These are phyloP conservation scores for Mesitornis unicolor DNA, from an alignment of 2,113 vertebrate species.

Conservation along the genomic window DNA sequence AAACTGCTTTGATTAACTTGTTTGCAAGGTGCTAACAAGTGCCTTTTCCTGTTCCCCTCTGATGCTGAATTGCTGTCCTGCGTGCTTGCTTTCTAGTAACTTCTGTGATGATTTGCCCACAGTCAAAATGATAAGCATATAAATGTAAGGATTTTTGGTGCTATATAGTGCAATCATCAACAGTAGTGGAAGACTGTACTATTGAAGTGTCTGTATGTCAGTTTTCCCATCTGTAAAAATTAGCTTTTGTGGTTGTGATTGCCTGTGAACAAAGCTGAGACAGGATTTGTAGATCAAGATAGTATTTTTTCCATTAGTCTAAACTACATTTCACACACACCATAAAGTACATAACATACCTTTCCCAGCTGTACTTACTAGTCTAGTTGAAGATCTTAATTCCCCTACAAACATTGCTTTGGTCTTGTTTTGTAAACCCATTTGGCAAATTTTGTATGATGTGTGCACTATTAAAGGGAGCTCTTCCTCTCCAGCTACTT, in stretches of 20 bases:
- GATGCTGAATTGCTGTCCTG: not conserved
- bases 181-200: not conserved
- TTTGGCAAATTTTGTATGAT: not conserved
- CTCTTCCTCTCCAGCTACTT: not conserved
- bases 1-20: constrained; percentile 27
- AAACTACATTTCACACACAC: not conserved
- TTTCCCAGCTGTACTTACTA: not conserved
- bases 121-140: not conserved
- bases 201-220: not conserved
- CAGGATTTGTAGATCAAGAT: not conserved
- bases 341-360: fast-evolving
- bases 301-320: not conserved
- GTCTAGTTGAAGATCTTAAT: not conserved
- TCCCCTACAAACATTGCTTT: not conserved
- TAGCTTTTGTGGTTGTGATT: not conserved
- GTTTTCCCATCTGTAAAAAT: not conserved
- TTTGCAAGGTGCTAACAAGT: constrained; percentile 42
- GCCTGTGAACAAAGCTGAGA: not conserved
- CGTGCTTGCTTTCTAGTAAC: not conserved
- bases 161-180: not conserved
- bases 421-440: not conserved
- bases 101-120: not conserved
- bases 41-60: not conserved
- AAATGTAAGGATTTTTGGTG: not conserved
- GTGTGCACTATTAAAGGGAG: not conserved